phyloP scores from a whole-genome alignment of 2,888 invertebrate species.

The Myopa tessellatipennis region DNA sequence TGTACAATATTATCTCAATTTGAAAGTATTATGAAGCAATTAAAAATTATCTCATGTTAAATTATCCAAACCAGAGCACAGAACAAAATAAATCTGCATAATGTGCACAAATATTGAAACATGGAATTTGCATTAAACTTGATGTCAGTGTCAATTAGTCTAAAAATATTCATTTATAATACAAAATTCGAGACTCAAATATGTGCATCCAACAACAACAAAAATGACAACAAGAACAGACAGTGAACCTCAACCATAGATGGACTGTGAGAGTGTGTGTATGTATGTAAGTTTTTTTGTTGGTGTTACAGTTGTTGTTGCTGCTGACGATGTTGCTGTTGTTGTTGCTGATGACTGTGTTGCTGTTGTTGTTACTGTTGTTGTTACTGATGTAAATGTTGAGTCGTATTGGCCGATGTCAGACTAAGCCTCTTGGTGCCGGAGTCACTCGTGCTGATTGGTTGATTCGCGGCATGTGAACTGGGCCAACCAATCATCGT shows the following conservation, averaged over 20 bases:
- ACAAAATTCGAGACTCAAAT: slow-evolving; percentile 14
- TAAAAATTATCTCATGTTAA: background rate
- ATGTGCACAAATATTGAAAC: slow-evolving; percentile 34
- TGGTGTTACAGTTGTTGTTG: background rate
- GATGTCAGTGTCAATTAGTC: slow-evolving; percentile 30
- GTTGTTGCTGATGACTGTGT: background rate
- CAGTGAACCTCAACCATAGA: background rate
- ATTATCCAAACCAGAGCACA: slow-evolving; percentile 37
- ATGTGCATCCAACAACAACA: background rate
- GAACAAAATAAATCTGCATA: slow-evolving; percentile 41
- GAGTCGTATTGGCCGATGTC: background rate
- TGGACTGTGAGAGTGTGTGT: background rate
- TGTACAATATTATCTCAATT: background rate
- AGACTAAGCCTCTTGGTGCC: background rate
- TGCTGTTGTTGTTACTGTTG: background rate
- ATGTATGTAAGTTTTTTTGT: too few relatives aligned
- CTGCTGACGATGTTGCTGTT: background rate
- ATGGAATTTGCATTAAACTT: slow-evolving; percentile 25
- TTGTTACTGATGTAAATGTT: background rate
- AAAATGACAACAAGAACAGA: background rate
- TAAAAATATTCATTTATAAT: slow-evolving; percentile 21
- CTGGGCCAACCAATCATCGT: too few relatives aligned
- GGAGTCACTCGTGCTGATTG: too few relatives aligned
- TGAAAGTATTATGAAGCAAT: background rate
- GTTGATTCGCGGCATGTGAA: too few relatives aligned